A percentile compares a stretch with the other conserved stretches of the same genome.
Conservation (phyloP, 92 coral and sea anemone genomes). For the Hydrozoanthus gracilis region DNA sequence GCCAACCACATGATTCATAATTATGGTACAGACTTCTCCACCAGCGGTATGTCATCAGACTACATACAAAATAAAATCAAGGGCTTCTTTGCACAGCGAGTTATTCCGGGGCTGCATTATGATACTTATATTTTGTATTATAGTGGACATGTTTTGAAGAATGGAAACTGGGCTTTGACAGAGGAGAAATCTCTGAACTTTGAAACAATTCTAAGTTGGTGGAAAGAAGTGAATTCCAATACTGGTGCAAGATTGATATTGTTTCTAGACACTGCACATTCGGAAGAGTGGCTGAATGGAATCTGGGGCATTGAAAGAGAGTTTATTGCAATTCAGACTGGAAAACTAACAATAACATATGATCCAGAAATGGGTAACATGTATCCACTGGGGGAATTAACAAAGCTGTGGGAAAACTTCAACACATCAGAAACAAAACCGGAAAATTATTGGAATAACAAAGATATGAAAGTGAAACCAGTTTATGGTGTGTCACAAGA, state of each 20-base stretch:
- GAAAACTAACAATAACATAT: constrained; percentile 64
- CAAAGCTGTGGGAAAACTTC: constrained; percentile 86
- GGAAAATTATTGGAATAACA: constrained; percentile 65
- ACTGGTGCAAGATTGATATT: constrained; percentile 88
- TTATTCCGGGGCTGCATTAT: constrained; percentile 89
- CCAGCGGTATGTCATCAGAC: constrained; percentile 89
- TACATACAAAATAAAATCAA: constrained; percentile 77
- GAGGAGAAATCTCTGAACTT: constrained; percentile 84
- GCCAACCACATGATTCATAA: constrained; percentile 92
- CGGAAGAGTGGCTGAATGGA: constrained; percentile 87
- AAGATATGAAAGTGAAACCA: constrained; percentile 75
- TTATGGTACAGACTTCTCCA: constrained; percentile 95
- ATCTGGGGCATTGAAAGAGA: constrained; percentile 79
- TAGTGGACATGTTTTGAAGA: constrained; percentile 91
- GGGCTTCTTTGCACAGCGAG: constrained; percentile 89
- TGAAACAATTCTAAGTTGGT: constrained; percentile 74
- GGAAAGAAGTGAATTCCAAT: constrained; percentile 77
- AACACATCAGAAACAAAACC: constrained; percentile 71
- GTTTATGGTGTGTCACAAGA: constrained; percentile 88
- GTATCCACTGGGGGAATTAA: constrained; percentile 91
- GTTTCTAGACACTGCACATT: constrained; percentile 90
- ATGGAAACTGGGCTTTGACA: constrained; percentile 92
- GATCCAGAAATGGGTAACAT: constrained; percentile 83
- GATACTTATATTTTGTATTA: constrained; percentile 94
- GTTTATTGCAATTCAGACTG: constrained; percentile 92